Percentiles rank a stretch among this genome's conserved stretches.
These are phyloP conservation scores for Iguana delicatissima DNA, from an alignment of 2,797 vertebrate genomes.

Conservation along the genomic window DNA sequence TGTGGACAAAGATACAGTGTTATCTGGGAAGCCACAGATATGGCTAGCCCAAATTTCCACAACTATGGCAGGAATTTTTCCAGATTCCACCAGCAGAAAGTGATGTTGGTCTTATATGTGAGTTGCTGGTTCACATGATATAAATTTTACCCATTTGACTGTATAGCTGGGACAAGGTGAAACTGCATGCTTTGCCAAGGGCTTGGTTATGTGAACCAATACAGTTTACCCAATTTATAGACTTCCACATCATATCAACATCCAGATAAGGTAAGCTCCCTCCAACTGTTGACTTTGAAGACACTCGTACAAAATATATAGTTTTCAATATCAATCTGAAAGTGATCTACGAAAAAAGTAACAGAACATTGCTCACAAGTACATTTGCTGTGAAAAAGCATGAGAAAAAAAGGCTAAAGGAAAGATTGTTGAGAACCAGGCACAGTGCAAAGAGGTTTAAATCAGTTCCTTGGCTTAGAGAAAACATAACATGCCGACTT, in stretches of 20 bases:
- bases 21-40: background rate
- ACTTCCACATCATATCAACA: background rate
- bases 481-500: background rate
- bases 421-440: background rate
- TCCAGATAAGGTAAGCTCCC: slow-evolving; percentile 12
- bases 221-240: background rate
- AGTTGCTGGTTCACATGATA: background rate
- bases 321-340: background rate
- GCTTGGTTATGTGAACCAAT: slow-evolving; percentile 20
- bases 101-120: background rate
- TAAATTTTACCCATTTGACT: background rate
- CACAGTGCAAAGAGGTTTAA: background rate
- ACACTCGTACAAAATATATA: slow-evolving; percentile 14
- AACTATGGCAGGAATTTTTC: background rate
- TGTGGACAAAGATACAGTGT: background rate
- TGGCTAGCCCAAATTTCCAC: background rate
- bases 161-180: background rate
- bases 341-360: slow-evolving; percentile 20
- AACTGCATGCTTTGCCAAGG: background rate
- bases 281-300: slow-evolving; percentile 2
- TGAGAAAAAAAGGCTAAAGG: background rate
- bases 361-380: background rate
- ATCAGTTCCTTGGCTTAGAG: background rate
- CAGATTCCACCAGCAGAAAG: background rate
- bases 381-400: background rate